Evolutionary conservation across 1,140 invertebrate species (phyloP).

Genomic region (Augochlora pura): DNA sequence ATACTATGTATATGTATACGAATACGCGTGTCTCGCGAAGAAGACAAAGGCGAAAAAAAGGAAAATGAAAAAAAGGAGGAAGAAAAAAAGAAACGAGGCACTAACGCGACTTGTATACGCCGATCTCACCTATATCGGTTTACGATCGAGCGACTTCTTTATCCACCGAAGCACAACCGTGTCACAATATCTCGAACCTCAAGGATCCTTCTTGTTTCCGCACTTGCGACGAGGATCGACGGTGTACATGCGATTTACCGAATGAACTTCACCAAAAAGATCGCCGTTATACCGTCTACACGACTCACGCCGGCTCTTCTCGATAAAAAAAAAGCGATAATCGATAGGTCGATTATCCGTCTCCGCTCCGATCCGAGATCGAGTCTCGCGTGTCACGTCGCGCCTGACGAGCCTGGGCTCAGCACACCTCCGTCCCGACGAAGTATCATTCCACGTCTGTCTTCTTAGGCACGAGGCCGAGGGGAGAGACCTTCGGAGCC

Average conservation of each 20-base stretch:
- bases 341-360: too few relatives aligned
- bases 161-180: conserved; percentile 43
- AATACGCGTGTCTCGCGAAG: neutral
- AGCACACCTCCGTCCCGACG: conserved; percentile 30
- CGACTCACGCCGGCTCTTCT: neutral
- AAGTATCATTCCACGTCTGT: conserved; percentile 43
- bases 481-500: conserved; percentile 13
- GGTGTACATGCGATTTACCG: too few relatives aligned
- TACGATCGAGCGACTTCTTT: conserved; percentile 37
- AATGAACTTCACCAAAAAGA: too few relatives aligned
- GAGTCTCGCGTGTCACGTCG: conserved; percentile 36
- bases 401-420: conserved; percentile 19
- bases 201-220: conserved; percentile 19
- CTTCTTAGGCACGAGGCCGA: conserved; percentile 5
- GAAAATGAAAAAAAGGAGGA: too few relatives aligned
- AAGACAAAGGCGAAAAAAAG: too few relatives aligned
- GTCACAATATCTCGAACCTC: conserved; percentile 35
- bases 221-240: conserved; percentile 3
- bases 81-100: neutral
- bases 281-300: neutral
- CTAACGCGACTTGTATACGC: neutral
- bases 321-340: too few relatives aligned
- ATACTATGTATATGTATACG: too few relatives aligned
- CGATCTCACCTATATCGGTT: conserved; percentile 33
- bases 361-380: too few relatives aligned